Evolutionary conservation across 2,797 vertebrate genomes (phyloP).

Genomic region (Okamejei kenojei): DNA sequence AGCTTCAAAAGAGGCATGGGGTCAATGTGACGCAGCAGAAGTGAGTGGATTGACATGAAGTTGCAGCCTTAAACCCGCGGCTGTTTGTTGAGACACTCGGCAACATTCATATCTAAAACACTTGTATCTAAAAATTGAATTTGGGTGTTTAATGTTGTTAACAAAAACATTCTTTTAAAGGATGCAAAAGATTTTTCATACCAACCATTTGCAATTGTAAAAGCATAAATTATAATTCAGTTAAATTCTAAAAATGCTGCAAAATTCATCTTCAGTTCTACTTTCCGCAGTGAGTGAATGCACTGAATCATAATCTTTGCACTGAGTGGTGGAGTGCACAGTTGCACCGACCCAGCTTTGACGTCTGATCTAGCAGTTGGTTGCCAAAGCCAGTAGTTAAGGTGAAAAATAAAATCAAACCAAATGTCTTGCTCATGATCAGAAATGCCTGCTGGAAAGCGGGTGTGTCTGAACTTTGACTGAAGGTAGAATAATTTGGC

Average conservation of each 20-base stretch:
- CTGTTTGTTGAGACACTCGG: slow-evolving; percentile 42
- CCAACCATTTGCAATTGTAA: not conserved
- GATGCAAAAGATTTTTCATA: not conserved
- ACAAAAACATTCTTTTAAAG: not conserved
- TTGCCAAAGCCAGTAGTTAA: not conserved
- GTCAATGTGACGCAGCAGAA: slow-evolving; percentile 73
- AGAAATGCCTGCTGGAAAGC: not conserved
- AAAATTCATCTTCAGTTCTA: not conserved
- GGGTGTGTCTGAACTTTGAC: not conserved
- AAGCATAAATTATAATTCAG: not conserved
- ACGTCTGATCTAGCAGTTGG: not conserved
- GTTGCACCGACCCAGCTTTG: not conserved
- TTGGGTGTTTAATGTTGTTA: not conserved
- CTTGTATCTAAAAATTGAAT: not conserved
- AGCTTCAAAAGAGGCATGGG: slow-evolving; percentile 64
- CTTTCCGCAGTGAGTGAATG: not conserved
- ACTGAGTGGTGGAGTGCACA: not conserved
- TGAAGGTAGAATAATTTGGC: not conserved
- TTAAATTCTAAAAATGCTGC: not conserved
- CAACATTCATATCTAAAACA: not conserved
- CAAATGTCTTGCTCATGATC: slow-evolving; percentile 5
- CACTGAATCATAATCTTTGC: not conserved
- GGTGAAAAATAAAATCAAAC: not conserved
- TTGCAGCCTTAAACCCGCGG: slow-evolving; percentile 43
- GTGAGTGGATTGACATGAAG: slow-evolving; percentile 52